Evolutionary conservation across 1,140 invertebrate species (phyloP), one percentile per base, ranked within the genome.

Genomic region (Phortica variegata): DNA sequence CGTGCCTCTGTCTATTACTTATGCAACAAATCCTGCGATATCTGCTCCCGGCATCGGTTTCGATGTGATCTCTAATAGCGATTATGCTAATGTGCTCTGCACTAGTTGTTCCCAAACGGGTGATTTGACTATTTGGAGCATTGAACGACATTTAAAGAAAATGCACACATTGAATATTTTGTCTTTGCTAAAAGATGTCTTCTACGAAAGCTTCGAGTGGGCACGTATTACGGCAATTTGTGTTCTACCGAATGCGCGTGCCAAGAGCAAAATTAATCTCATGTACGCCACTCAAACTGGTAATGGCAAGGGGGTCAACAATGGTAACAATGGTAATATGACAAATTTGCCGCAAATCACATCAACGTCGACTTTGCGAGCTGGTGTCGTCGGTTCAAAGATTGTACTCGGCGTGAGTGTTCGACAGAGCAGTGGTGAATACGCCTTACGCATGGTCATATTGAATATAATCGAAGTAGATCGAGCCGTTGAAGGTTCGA

Each of bases 1-100:
- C 79, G 93, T 96, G 39, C 92, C 93, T n/a, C 80, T 96, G 29
- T 87, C 86, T 36, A 87, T 93, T 10, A 92, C 90, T 17, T 88
- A 91, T 73, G 91, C 91, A 10, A 93, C 91, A 31, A 87, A 87
- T 58, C 91, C 91, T 36, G 91, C 91, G 3, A 73, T 80, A 54
- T 79, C 69, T 53, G 82, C 74, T 49, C 79, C 69, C 0, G 70
- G 62, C 4, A 23, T 65, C 6, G 79, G 78, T 17, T 79, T 82
- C 7, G 72, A 77, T 31, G 63, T 82, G 5, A 80, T 83, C 18
- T 83, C 82, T 3, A 81, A 80, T 36, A 81, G 81, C 45, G 83
- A 86, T 52, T 78, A 80, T 4, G 79, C 85, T 7, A 83, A 87
- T 45, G 82, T 89, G 47, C 79, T 93, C 19, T 85, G 88, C 47